Evolutionary conservation across 2,113 vertebrate genomes (phyloP), one percentile per base, ranked within the genome.

Genomic region (Echinops telfairi): DNA sequence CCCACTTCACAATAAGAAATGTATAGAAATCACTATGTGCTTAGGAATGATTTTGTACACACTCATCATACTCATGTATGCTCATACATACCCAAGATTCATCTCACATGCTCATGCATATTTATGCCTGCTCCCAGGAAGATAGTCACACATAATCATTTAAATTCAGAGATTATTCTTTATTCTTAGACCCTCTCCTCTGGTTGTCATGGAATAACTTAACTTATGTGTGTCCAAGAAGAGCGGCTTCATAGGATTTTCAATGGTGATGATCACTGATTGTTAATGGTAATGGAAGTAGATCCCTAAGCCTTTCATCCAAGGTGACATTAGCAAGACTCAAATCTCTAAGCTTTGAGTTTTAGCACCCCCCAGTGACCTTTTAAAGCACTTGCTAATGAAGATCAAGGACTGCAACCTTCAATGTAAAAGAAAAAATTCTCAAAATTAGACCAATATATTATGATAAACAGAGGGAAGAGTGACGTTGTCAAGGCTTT

Each of bases 11-110:
- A 53, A 53, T 53, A 53, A 12, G 47, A 53, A 53, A 9, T 53
- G 47, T 53, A 53, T 53, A 53, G 10, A 53, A 53, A 53, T 53
- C 12, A 8, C 53, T 80, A 66, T 57, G 43, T 64, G 19, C 20
- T 33, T 75, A 43, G 27, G n/a, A 11, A 68, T 80, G 36, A 25
- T 36, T 88, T 87, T 73, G 31, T 31, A 27, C 11, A 68, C 3
- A 47, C 29, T 29, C 3, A 11, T 53, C 0, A 0, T 11, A 19
- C 8, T 33, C 22, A 2, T 14, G 7, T 14, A 6, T 8, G 3
- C 12, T 38, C 12, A 80, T 25, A 83, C 6, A 17, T 29, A 70
- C 47, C 47, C 47, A 53, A 14, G 5, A 53, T 6, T 68, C 66
- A 31, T 68, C 29, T 29, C 66, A 68, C 29, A 5, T 22, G 25